Conservation (phyloP, 1,140 invertebrate species). For the Listronotus oregonensis region DNA sequence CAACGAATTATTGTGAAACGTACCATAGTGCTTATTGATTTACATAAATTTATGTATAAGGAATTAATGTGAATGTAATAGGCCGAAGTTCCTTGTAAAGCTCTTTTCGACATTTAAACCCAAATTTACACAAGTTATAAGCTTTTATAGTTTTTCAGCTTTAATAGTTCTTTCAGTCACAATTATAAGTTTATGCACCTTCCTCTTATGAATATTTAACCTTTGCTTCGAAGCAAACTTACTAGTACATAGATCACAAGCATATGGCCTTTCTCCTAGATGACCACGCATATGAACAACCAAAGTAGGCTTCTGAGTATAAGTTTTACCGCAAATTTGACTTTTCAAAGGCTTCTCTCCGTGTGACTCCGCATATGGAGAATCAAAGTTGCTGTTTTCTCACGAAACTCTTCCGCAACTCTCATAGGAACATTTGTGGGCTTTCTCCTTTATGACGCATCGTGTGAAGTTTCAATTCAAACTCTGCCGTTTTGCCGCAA, state of each 20-base stretch:
- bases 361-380: slow-evolving; percentile 71
- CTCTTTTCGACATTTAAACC: too few species aligned
- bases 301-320: slow-evolving; percentile 69
- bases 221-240: slow-evolving; percentile 51
- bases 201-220: slow-evolving; percentile 44
- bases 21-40: too few species aligned
- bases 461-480: slow-evolving; percentile 54
- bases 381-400: slow-evolving; percentile 44
- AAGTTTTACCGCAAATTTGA: slow-evolving; percentile 64
- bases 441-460: slow-evolving; percentile 75
- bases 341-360: slow-evolving; percentile 70
- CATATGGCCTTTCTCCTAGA: slow-evolving; percentile 60
- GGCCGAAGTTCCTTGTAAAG: too few species aligned
- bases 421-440: slow-evolving; percentile 68
- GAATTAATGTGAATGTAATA: too few species aligned
- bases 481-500: slow-evolving; percentile 72
- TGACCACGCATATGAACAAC: slow-evolving; percentile 66
- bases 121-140: too few species aligned
- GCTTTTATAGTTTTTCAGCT: too few species aligned
- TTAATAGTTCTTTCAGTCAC: not conserved
- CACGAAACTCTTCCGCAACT: slow-evolving; percentile 54
- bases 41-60: too few species aligned
- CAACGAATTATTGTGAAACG: too few species aligned
- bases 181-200: slow-evolving; percentile 25
- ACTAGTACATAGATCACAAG: slow-evolving; percentile 58